phyloP scores from a whole-genome alignment of 2,888 invertebrate species.

The Lutraria lutraria region DNA sequence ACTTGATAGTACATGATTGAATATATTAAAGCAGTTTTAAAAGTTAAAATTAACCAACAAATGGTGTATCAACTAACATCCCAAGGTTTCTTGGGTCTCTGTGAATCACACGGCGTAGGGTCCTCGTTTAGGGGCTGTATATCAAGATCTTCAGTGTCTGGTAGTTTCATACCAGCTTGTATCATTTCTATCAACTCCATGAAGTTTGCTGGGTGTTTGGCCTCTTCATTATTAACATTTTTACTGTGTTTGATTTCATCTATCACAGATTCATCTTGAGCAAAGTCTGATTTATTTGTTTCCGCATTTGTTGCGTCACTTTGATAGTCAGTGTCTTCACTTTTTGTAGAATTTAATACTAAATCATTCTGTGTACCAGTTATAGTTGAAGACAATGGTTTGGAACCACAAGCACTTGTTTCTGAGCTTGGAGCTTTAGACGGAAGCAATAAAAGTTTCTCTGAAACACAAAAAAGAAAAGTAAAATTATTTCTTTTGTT shows the following conservation, averaged over 20 bases:
- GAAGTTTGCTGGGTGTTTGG: slow-evolving; percentile 65
- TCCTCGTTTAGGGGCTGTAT: slow-evolving; percentile 69
- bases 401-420: not conserved
- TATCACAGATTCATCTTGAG: not conserved
- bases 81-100: slow-evolving; percentile 72
- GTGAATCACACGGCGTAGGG: slow-evolving; percentile 63
- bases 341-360: not conserved
- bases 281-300: not conserved
- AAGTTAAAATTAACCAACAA: not conserved
- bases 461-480: slow-evolving; percentile 5
- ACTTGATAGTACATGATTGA: no score
- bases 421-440: not conserved
- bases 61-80: slow-evolving; percentile 52
- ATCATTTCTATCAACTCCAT: slow-evolving; percentile 70
- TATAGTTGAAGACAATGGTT: not conserved
- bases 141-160: slow-evolving; percentile 66
- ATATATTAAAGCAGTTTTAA: no score
- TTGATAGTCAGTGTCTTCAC: not conserved
- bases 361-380: not conserved
- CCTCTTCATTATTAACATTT: not conserved
- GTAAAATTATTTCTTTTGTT: no score
- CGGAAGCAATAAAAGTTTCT: not conserved
- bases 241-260: not conserved
- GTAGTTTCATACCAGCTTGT: slow-evolving; percentile 70
- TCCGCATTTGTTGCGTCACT: not conserved